These are phyloP conservation scores for Saxidomus purpurata DNA, from an alignment of 1,140 invertebrate genomes.

Conservation along the genomic window DNA sequence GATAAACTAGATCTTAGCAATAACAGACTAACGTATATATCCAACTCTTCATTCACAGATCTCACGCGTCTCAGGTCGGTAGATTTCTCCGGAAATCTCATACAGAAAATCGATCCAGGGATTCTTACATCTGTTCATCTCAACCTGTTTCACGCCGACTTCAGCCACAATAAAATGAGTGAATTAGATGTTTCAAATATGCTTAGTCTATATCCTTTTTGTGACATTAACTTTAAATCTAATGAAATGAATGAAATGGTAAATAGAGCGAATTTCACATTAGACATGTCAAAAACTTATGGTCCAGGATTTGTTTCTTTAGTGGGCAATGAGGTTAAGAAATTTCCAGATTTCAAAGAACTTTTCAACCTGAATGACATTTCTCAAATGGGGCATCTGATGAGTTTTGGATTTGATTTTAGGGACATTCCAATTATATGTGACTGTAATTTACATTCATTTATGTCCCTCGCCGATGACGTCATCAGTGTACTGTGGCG, in stretches of 20 bases:
- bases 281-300: conserved; percentile 37
- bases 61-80: neutral
- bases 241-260: conserved; percentile 26
- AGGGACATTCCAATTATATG: neutral
- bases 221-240: neutral
- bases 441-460: conserved; percentile 38
- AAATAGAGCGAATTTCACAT: conserved; percentile 14
- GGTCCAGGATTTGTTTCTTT: conserved; percentile 45
- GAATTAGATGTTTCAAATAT: conserved; percentile 51
- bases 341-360: conserved; percentile 38
- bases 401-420: conserved; percentile 35
- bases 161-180: neutral
- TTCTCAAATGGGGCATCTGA: conserved; percentile 25
- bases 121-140: neutral
- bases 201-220: conserved; percentile 11
- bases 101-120: conserved; percentile 36
- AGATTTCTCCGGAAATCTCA: conserved; percentile 27
- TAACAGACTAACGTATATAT: conserved; percentile 14
- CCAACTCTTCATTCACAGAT: conserved; percentile 35
- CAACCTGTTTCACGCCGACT: neutral
- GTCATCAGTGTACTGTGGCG: neutral
- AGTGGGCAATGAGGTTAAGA: conserved; percentile 1
- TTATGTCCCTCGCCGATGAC: neutral
- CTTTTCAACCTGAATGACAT: conserved; percentile 10
- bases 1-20: conserved; percentile 5